Percentiles rank a stretch among this genome's conserved stretches.
These are phyloP conservation scores for Drosophila suzukii DNA, from an alignment of 1,140 invertebrate genomes.

Conservation along the genomic window DNA sequence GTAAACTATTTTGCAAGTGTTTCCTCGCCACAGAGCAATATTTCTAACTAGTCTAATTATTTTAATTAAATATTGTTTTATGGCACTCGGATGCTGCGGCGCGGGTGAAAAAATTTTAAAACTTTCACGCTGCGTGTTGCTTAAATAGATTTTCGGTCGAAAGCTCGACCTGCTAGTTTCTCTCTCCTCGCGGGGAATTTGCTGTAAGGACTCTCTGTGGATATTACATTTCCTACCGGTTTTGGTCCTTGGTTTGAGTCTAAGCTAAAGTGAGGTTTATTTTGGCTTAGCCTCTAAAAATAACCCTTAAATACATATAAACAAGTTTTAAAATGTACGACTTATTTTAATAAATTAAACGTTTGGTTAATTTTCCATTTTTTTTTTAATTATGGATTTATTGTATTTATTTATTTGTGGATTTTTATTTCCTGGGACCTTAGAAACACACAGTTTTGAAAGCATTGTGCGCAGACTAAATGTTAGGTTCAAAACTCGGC, in stretches of 20 bases:
- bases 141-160: slow-evolving; percentile 35
- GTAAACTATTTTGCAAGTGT: slow-evolving; percentile 9
- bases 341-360: too few species aligned
- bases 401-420: too few species aligned
- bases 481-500: not conserved
- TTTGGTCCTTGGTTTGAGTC: slow-evolving; percentile 9
- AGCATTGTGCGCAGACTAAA: not conserved
- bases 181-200: not conserved
- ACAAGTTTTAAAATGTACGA: too few species aligned
- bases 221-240: slow-evolving; percentile 7
- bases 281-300: not conserved
- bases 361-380: too few species aligned
- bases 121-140: slow-evolving; percentile 30
- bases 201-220: not conserved
- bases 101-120: slow-evolving; percentile 19
- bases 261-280: not conserved
- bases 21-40: not conserved
- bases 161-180: slow-evolving; percentile 15
- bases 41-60: not conserved
- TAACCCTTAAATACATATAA: too few species aligned
- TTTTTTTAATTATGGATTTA: too few species aligned
- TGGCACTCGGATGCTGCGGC: slow-evolving; percentile 29
- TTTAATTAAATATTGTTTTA: not conserved
- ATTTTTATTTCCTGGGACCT: not conserved
- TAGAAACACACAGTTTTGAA: not conserved